Conservation (phyloP, 2,113 vertebrate species). For the Scatophagus argus region DNA sequence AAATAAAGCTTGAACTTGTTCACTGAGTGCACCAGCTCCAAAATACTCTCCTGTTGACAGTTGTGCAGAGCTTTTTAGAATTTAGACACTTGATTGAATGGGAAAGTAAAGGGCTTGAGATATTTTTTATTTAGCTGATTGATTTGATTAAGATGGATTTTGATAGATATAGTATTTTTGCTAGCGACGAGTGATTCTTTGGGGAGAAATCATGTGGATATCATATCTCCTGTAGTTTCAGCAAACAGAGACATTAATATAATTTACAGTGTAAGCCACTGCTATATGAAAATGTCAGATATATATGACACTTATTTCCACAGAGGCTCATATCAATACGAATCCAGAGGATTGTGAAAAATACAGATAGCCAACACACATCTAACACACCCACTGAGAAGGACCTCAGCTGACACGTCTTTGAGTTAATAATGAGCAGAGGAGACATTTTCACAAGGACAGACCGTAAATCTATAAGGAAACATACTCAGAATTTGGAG, state of each 20-base stretch:
- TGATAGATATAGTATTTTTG: neutral
- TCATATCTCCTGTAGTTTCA: conserved; percentile 18
- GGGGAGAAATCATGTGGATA: neutral
- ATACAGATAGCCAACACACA: neutral
- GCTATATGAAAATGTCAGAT: conserved; percentile 39
- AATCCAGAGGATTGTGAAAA: conserved; percentile 35
- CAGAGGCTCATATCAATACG: conserved; percentile 26
- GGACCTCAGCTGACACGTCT: conserved; percentile 22
- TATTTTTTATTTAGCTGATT: neutral
- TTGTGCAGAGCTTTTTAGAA: neutral
- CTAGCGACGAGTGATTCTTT: neutral
- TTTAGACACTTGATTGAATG: conserved; percentile 2
- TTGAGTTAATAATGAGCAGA: conserved; percentile 36
- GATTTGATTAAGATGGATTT: neutral
- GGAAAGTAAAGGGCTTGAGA: neutral
- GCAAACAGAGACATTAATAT: conserved; percentile 39
- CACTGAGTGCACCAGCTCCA: neutral
- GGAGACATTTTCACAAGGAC: conserved; percentile 36
- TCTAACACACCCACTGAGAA: neutral
- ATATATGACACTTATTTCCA: conserved; percentile 38
- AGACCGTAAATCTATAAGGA: conserved; percentile 41
- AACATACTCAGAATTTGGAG: conserved; percentile 8
- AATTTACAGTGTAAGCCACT: conserved; percentile 2
- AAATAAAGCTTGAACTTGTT: conserved; percentile 42
- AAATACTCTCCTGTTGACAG: neutral